These are phyloP conservation scores for Sprattus sprattus DNA, from an alignment of 2,113 vertebrate genomes.

Conservation along the genomic window DNA sequence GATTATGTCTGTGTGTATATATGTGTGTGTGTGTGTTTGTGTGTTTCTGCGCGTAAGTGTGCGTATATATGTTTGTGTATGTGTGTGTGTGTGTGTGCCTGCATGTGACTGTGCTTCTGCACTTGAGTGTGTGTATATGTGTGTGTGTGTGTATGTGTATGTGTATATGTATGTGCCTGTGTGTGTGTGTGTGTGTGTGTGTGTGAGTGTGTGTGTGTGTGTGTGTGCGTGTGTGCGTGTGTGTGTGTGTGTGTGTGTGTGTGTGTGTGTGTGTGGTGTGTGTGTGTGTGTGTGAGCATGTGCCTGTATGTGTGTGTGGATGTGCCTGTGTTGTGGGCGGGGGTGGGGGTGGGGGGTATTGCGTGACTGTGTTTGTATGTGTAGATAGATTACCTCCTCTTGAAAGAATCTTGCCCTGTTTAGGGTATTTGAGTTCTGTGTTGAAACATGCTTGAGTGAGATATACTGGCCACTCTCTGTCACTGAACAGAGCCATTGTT, in stretches of 20 bases:
- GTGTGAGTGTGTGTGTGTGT: not conserved
- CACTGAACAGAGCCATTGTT: constrained; percentile 28
- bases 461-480: constrained; percentile 37
- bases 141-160: not conserved
- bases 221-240: not conserved
- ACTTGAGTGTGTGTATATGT: not conserved
- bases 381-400: constrained; percentile 45
- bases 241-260: not conserved
- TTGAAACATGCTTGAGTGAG: constrained; percentile 48
- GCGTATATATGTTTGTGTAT: not conserved
- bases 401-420: constrained; percentile 51
- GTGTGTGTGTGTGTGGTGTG: not conserved
- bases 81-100: not conserved
- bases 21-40: not conserved
- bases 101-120: not conserved
- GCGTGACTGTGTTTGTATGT: constrained; percentile 39
- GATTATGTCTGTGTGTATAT: constrained; percentile 46
- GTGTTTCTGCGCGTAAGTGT: not conserved
- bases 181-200: not conserved
- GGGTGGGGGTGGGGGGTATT: not conserved
- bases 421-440: constrained; percentile 23
- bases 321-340: constrained; percentile 52
- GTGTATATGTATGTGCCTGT: constrained; percentile 46
- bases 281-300: no score
- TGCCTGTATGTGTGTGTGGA: constrained; percentile 52